phyloP scores from a whole-genome alignment of 1,140 invertebrate species.

The Drosophila bocqueti region DNA sequence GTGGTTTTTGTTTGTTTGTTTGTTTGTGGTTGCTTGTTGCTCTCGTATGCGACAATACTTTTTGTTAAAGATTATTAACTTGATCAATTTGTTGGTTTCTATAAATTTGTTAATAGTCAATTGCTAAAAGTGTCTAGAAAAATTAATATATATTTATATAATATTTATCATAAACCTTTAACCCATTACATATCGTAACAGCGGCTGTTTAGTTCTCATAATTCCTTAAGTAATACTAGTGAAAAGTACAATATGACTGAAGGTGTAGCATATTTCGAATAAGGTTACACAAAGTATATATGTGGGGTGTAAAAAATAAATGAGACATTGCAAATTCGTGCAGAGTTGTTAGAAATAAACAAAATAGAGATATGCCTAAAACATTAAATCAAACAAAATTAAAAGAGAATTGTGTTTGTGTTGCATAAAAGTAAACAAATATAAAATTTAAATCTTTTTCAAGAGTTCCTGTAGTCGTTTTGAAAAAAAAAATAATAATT shows the following conservation, averaged over 20 bases:
- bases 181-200: constrained; percentile 40
- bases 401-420: constrained; percentile 15
- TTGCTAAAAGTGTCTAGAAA: constrained; percentile 76
- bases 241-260: constrained; percentile 73
- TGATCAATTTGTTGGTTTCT: constrained; percentile 66
- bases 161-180: constrained; percentile 48
- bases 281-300: constrained; percentile 36
- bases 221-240: constrained; percentile 68
- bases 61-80: constrained; percentile 49
- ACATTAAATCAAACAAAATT: constrained; percentile 44
- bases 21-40: constrained; percentile 40
- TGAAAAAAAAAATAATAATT: constrained; percentile 8
- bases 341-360: constrained; percentile 36
- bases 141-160: constrained; percentile 55
- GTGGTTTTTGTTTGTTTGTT: constrained; percentile 62
- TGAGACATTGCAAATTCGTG: constrained; percentile 56
- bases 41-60: constrained; percentile 39
- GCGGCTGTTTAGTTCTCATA: constrained; percentile 33
- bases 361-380: constrained; percentile 27
- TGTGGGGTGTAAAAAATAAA: constrained; percentile 28
- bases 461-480: constrained; percentile 53
- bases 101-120: constrained; percentile 69
- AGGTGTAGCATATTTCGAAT: constrained; percentile 44
- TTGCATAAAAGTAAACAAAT: constrained; percentile 15
- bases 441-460: constrained; percentile 18